These are phyloP conservation scores for Protaetia brevitarsis DNA, from an alignment of 1,140 invertebrate species.

Conservation along the genomic window DNA sequence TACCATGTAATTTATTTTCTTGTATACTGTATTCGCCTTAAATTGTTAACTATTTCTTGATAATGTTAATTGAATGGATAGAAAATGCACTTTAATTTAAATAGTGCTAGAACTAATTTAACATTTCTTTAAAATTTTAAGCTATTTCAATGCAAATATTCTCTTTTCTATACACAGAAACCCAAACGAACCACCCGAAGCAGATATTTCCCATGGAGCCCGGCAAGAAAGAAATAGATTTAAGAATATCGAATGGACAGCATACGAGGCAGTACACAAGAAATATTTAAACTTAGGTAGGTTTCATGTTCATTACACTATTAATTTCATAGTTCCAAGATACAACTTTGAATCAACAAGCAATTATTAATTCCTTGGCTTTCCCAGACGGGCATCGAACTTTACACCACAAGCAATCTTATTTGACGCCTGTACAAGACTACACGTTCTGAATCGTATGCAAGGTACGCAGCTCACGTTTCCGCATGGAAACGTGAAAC, in stretches of 20 bases:
- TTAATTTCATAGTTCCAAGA: neutral
- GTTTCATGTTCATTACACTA: constrained; percentile 27
- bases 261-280: constrained; percentile 88
- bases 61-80: too few species aligned
- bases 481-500: neutral
- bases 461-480: neutral
- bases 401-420: neutral
- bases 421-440: neutral
- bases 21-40: too few species aligned
- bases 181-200: constrained; percentile 79
- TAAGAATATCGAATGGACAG: constrained; percentile 86
- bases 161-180: constrained; percentile 62
- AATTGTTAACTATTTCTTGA: too few species aligned
- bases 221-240: constrained; percentile 72
- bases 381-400: neutral
- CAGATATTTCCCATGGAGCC: constrained; percentile 61
- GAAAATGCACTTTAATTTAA: too few species aligned
- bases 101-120: too few species aligned
- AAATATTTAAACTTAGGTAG: constrained; percentile 87
- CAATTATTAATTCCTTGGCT: neutral
- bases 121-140: too few species aligned
- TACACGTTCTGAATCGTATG: neutral
- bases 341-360: neutral
- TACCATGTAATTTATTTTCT: too few species aligned
- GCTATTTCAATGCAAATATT: too few species aligned